phyloP scores from a whole-genome alignment of 2,888 invertebrate genomes.

The Ornithoptera alexandrae region DNA sequence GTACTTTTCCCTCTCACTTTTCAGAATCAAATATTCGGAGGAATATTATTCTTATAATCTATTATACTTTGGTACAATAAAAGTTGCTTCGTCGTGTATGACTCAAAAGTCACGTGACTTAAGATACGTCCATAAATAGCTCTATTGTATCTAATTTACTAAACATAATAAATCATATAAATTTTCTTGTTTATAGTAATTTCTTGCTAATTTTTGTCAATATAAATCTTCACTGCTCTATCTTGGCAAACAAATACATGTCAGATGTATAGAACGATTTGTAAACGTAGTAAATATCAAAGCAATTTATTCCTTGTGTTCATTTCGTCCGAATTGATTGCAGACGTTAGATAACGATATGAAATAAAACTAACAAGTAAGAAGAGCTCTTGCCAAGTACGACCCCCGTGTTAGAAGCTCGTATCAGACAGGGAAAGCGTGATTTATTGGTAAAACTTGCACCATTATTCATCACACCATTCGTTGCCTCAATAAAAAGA shows the following conservation, averaged over 20 bases:
- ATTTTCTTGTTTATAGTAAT: background rate
- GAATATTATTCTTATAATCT: background rate
- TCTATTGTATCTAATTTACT: background rate
- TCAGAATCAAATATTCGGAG: background rate
- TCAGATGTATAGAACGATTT: conserved; percentile 16
- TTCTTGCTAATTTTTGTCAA: conserved; percentile 2
- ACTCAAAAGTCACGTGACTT: background rate
- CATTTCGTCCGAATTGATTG: conserved; percentile 55
- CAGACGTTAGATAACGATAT: conserved; percentile 59
- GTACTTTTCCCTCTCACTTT: background rate
- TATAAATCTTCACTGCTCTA: background rate
- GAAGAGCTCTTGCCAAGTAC: conserved; percentile 66
- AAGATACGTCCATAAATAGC: background rate
- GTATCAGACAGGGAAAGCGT: conserved; percentile 62
- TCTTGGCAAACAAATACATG: conserved; percentile 5
- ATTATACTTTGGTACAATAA: background rate
- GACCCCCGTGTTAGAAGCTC: conserved; percentile 60
- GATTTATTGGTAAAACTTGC: conserved; percentile 76
- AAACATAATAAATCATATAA: background rate
- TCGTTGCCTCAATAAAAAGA: conserved; percentile 79
- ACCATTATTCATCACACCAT: conserved; percentile 78
- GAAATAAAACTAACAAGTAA: conserved; percentile 60
- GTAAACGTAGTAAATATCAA: conserved; percentile 18
- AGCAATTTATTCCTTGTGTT: conserved; percentile 34
- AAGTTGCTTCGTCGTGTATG: background rate